Evolutionary conservation across 2,113 vertebrate genomes (phyloP).

Genomic region (Nothobranchius kuhntae): DNA sequence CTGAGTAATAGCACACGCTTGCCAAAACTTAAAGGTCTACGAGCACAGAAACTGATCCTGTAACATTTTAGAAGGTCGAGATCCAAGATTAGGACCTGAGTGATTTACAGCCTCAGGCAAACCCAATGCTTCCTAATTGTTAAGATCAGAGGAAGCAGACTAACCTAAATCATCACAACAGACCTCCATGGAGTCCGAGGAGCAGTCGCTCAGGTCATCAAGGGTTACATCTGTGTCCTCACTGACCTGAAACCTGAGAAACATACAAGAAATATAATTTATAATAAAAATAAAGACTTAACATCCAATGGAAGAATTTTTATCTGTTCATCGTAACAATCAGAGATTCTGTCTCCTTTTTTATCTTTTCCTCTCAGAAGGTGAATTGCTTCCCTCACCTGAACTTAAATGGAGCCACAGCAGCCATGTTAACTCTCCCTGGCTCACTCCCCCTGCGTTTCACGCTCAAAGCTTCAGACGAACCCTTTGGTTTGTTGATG

Average conservation of each 20-base stretch:
- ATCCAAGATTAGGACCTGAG: not conserved
- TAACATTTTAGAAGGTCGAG: not conserved
- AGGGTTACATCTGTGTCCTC: conserved; percentile 63
- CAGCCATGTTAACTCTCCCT: conserved; percentile 70
- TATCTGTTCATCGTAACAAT: too few relatives aligned
- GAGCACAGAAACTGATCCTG: too few relatives aligned
- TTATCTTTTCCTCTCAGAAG: conserved; percentile 16
- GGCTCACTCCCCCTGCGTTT: conserved; percentile 56
- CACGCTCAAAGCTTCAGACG: conserved; percentile 29
- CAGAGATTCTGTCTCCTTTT: too few relatives aligned
- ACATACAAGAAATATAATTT: not conserved
- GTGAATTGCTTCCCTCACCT: conserved; percentile 71
- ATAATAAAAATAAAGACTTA: too few relatives aligned
- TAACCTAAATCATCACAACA: conserved; percentile 77
- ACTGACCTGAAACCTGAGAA: conserved; percentile 68
- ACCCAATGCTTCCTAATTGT: not conserved
- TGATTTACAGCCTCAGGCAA: not conserved
- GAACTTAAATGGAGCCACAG: conserved; percentile 79
- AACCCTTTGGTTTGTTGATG: conserved; percentile 34
- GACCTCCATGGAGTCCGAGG: conserved; percentile 81
- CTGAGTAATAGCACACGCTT: too few relatives aligned
- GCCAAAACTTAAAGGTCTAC: too few relatives aligned
- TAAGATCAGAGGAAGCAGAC: conserved; percentile 25
- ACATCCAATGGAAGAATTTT: too few relatives aligned
- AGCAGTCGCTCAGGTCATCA: conserved; percentile 79